These are phyloP conservation scores for Netelia inedita DNA, from an alignment of 2,888 invertebrate genomes.

Conservation along the genomic window DNA sequence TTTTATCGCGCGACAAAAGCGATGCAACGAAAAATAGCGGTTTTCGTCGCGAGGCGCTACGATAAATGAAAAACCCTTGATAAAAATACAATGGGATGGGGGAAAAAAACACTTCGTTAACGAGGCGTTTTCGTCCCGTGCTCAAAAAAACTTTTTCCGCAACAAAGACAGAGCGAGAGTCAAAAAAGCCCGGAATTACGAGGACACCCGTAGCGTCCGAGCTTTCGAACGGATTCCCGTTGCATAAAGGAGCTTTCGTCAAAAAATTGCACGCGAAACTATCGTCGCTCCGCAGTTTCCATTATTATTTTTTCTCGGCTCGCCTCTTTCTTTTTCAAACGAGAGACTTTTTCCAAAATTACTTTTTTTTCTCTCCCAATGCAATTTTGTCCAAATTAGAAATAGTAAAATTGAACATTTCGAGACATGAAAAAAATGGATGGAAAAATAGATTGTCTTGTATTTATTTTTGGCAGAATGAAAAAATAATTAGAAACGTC, in stretches of 20 bases:
- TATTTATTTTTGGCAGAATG: no score
- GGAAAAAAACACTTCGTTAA: conserved; percentile 20
- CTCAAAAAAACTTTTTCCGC: conserved; percentile 17
- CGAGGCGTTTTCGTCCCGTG: not conserved
- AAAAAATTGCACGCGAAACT: not conserved
- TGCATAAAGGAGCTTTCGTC: not conserved
- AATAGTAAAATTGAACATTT: not conserved
- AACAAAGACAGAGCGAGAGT: not conserved
- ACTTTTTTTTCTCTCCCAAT: not conserved
- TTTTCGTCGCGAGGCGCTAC: not conserved
- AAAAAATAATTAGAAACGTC: no score
- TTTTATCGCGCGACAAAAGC: not conserved
- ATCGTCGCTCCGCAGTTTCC: not conserved
- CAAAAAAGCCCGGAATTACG: not conserved
- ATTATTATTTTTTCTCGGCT: not conserved
- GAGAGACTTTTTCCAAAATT: not conserved
- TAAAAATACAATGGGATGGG: conserved; percentile 40
- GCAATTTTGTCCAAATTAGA: not conserved
- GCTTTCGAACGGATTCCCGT: not conserved
- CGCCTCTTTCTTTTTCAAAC: not conserved
- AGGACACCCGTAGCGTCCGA: not conserved
- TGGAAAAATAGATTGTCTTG: no score
- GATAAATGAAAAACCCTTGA: conserved; percentile 38
- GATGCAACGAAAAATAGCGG: not conserved
- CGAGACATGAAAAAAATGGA: not conserved